Evolutionary conservation across 1,140 invertebrate genomes (phyloP), one percentile per base, ranked within the genome.

Genomic region (Leucophenga varia): DNA sequence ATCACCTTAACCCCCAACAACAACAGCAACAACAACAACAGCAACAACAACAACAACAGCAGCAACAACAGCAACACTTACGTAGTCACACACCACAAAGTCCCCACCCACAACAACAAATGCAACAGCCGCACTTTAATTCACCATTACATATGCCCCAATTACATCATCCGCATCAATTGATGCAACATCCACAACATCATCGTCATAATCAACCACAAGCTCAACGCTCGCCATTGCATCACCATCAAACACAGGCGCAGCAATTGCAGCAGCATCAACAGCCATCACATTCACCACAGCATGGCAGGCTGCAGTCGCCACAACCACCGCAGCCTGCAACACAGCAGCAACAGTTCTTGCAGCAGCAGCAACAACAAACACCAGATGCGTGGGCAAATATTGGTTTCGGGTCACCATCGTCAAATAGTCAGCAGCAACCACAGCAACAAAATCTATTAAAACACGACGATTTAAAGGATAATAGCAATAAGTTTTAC

Each of bases 11-110:
- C 7, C 54, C 51, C 22, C 54, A 49, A 3, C 37, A 39, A n/a
- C 37, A 48, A n/a, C 47, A 49, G 19, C 58, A 54, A 19, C 57
- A 52, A 25, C 57, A 16, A 5, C 54, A 38, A 8, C 43, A 28
- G 12, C 51, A 45, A 16, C 45, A 37, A 21, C 53, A 48, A n/a
- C 58, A 52, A 17, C 64, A 63, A 18, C 60, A 67, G n/a, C 58
- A 56, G 13, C 60, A 67, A 38, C 61, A 49, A 8, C 40, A 55
- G 35, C 63, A 59, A 30, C 69, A 64, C 47, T 37, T 72, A 52
- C 55, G 69, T 20, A 72, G 69, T 47, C 69, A 72, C 37, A 72
- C 69, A 14, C 69, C 69, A 9, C 69, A 72, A 50, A 72, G 69
- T 40, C 69, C 68, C 13, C 69, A 70, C 47, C 43, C 57, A 31